Conservation (phyloP, 2,113 vertebrate genomes). For the Centrocercus urophasianus region DNA sequence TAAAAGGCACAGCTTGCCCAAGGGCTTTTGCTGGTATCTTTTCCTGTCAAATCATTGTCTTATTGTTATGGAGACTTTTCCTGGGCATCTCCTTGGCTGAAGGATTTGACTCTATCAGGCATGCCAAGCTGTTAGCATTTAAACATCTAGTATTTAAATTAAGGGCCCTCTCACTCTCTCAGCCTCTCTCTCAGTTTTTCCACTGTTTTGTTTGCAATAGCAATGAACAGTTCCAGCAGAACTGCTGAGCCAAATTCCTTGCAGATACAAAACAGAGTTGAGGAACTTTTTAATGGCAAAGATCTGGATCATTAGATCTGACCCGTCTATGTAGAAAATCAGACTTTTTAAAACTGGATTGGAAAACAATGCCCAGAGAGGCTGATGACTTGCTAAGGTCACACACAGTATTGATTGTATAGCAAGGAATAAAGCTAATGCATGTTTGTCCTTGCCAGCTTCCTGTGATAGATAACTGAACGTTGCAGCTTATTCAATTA, state of each 20-base stretch:
- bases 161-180: background rate
- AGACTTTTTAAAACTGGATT: background rate
- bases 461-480: background rate
- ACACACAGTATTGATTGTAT: background rate
- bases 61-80: background rate
- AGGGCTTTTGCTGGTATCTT: background rate
- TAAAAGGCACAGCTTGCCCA: background rate
- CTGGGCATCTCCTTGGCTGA: background rate
- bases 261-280: background rate
- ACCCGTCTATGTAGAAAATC: background rate
- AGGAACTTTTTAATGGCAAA: background rate
- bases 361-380: background rate
- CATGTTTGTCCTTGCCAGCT: background rate
- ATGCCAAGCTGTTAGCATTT: background rate
- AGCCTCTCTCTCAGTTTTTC: background rate
- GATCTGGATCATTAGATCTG: background rate
- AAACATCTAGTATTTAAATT: background rate
- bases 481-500: background rate
- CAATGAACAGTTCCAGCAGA: background rate
- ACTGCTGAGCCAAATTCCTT: conserved; percentile 5
- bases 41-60: background rate
- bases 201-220: background rate
- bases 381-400: background rate
- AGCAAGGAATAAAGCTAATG: background rate
- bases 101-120: background rate